Evolutionary conservation across 2,888 invertebrate species (phyloP).

Genomic region (Cheilosia soror): DNA sequence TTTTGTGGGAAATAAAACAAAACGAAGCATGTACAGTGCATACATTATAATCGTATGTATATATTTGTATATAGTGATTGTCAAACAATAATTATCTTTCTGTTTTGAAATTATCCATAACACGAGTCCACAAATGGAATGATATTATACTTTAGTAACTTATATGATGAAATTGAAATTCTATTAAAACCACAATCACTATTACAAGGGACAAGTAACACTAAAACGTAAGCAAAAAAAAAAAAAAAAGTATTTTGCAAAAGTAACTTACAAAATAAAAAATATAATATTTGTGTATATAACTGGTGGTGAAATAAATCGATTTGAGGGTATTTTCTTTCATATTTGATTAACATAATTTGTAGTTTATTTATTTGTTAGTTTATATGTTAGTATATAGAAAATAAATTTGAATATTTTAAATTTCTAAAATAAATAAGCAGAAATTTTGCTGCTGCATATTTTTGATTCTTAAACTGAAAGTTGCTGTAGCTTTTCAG

Average conservation of each 20-base stretch:
- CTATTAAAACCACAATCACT: neutral
- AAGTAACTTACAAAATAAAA: neutral
- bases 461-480: too few relatives aligned
- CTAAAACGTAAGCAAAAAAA: neutral
- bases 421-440: too few relatives aligned
- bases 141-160: too few relatives aligned
- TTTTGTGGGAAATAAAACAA: conserved; percentile 8
- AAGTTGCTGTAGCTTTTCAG: too few relatives aligned
- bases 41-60: conserved; percentile 14
- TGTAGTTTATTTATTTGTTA: neutral
- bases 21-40: neutral
- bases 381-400: conserved; percentile 14
- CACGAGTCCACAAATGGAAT: too few relatives aligned
- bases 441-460: too few relatives aligned
- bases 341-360: conserved; percentile 9
- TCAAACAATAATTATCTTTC: too few relatives aligned
- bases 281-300: neutral
- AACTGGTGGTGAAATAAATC: conserved; percentile 3
- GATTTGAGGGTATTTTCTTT: conserved; percentile 14
- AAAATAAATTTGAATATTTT: too few relatives aligned
- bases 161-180: too few relatives aligned
- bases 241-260: neutral
- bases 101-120: too few relatives aligned
- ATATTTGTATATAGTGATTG: too few relatives aligned
- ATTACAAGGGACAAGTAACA: neutral